phyloP scores from a whole-genome alignment of 1,140 invertebrate species.

The Stegodyphus mimosarum region DNA sequence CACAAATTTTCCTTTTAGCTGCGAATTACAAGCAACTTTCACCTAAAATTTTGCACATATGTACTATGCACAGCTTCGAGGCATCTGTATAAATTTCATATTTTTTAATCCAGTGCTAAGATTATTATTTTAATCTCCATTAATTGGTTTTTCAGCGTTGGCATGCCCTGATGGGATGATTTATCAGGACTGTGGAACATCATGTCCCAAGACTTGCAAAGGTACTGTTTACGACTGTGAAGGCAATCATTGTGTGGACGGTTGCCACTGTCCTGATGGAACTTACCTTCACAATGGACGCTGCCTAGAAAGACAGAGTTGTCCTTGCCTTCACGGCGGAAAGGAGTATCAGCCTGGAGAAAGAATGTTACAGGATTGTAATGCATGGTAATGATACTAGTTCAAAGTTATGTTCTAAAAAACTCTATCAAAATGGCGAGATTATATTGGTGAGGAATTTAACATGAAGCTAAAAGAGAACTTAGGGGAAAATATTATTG shows the following conservation, averaged over 20 bases:
- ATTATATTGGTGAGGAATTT: too few species aligned
- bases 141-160: constrained; percentile 23
- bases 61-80: too few species aligned
- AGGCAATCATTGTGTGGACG: constrained; percentile 76
- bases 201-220: constrained; percentile 67
- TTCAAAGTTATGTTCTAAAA: too few species aligned
- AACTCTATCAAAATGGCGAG: too few species aligned
- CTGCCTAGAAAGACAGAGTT: constrained; percentile 64
- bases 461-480: too few species aligned
- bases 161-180: constrained; percentile 62
- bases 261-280: constrained; percentile 85
- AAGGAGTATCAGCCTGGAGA: constrained; percentile 63
- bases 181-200: constrained; percentile 65
- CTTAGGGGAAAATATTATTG: too few species aligned
- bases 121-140: not conserved
- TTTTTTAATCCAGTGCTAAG: too few species aligned
- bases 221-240: constrained; percentile 51
- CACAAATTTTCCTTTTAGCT: too few species aligned
- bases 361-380: constrained; percentile 66
- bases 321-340: constrained; percentile 65
- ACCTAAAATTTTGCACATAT: too few species aligned
- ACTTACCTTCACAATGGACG: constrained; percentile 75
- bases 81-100: too few species aligned
- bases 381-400: constrained; percentile 65
- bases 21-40: too few species aligned